phyloP scores from a whole-genome alignment of 2,113 vertebrate genomes.

The Mionectes macconnelli region DNA sequence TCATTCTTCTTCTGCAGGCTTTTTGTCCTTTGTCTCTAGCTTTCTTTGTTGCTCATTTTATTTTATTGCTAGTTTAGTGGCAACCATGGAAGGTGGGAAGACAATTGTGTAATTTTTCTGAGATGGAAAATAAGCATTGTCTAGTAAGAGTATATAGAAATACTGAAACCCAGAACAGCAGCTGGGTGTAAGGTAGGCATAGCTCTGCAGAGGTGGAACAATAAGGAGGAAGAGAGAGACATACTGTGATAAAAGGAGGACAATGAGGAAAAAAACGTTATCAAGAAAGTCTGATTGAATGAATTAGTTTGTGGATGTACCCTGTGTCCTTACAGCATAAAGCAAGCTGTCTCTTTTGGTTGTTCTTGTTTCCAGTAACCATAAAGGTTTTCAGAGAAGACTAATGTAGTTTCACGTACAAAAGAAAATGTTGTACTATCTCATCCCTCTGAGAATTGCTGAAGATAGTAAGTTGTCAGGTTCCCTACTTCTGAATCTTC shows the following conservation, averaged over 20 bases:
- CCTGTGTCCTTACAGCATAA: background rate
- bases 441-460: background rate
- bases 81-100: background rate
- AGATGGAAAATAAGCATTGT: background rate
- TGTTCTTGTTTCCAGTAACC: background rate
- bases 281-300: background rate
- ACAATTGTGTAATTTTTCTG: background rate
- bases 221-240: background rate
- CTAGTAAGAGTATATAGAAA: background rate
- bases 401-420: background rate
- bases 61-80: background rate
- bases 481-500: background rate
- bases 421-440: background rate
- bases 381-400: background rate
- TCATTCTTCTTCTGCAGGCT: accelerated
- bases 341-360: background rate
- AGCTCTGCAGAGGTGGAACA: background rate
- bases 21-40: background rate
- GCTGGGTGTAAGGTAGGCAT: background rate
- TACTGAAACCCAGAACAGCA: background rate
- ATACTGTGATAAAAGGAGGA: background rate
- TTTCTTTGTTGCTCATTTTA: background rate
- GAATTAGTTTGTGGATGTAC: background rate
- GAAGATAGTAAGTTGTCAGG: background rate
- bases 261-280: background rate